Evolutionary conservation across 2,113 vertebrate species (phyloP), one percentile per base, ranked within the genome.

Genomic region (Thomomys bottae): DNA sequence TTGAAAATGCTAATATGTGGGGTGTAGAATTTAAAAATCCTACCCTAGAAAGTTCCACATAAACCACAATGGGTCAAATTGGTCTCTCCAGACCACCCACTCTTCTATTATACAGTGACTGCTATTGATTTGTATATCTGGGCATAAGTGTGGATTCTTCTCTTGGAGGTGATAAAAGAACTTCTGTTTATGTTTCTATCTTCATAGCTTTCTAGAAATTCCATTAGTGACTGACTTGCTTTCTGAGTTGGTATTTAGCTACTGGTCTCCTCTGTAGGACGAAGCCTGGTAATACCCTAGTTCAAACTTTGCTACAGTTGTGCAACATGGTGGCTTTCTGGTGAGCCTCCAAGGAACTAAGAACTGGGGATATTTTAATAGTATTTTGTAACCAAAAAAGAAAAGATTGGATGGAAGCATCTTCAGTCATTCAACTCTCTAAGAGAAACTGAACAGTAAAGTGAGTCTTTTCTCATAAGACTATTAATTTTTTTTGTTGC

Each of bases 271-370:
- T 90, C 92, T 86, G 84, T 81, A 94, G 71, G 49, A 81, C 3
- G 17, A 10, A 40, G 85, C 63, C 71, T 87, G 57, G 80, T 92
- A 92, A 81, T 28, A 38, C 59, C 67, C 79, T 90, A 90, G 71
- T 95, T 90, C 49, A 87, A 91, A 89, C 94, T 94, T 87, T 79
- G 77, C 28, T 17, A 57, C 14, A 42, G 1, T 42, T 32, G 49
- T 63, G 38, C 21, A 42, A 21, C 6, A 15, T 68, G 71, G 4
- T 2, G 68, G 11, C 21, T 68, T 57, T 42, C 49, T 66, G 75
- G 45, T 6, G 20, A 88, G 8, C 18, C 28, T 79, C 34, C 2
- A 63, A 83, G 79, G 92, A 82, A 66, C 79, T 40, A 42, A 81
- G 77, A 45, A 3, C 49, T 68, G 28, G 18, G 38, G 20, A 1